These are phyloP conservation scores for Zaprionus bogoriensis DNA, from an alignment of 2,888 invertebrate species.

Conservation along the genomic window DNA sequence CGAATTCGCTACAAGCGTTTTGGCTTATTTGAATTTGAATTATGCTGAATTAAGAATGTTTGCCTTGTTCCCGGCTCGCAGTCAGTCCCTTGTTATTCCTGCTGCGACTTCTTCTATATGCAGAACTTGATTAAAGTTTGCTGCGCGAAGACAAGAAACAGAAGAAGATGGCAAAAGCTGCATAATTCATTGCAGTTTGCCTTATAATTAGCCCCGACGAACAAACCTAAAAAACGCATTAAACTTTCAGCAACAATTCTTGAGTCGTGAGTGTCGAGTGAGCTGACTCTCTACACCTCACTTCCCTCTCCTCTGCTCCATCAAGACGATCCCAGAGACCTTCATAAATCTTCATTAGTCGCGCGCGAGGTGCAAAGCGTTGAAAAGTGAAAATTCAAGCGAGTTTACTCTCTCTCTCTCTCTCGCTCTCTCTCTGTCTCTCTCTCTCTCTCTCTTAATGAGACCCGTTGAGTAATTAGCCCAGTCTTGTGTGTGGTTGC, in stretches of 20 bases:
- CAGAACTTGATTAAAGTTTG: constrained; percentile 74
- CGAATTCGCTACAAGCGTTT: constrained; percentile 36
- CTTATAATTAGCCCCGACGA: constrained; percentile 56
- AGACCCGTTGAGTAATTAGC: constrained; percentile 75
- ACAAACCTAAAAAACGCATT: constrained; percentile 65
- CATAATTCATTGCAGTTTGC: constrained; percentile 73
- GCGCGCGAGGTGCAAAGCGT: constrained; percentile 66
- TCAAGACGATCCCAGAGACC: too few relatives aligned
- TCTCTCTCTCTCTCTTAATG: too few relatives aligned
- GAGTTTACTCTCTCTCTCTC: too few relatives aligned
- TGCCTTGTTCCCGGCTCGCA: constrained; percentile 38
- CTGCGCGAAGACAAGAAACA: constrained; percentile 19
- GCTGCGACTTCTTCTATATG: constrained; percentile 62
- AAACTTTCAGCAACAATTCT: constrained; percentile 64
- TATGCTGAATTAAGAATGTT: constrained; percentile 74
- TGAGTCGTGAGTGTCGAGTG: constrained; percentile 59
- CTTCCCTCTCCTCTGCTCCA: background rate
- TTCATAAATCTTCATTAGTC: constrained; percentile 74
- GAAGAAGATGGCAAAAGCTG: constrained; percentile 28
- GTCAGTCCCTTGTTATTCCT: constrained; percentile 37
- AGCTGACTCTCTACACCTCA: constrained; percentile 10
- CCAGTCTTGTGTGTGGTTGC: constrained; percentile 68
- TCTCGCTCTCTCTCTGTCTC: too few relatives aligned
- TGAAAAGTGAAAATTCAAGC: constrained; percentile 76
- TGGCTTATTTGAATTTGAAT: constrained; percentile 73